Conservation (phyloP, 2,113 vertebrate genomes). For the Leiothrix lutea region DNA sequence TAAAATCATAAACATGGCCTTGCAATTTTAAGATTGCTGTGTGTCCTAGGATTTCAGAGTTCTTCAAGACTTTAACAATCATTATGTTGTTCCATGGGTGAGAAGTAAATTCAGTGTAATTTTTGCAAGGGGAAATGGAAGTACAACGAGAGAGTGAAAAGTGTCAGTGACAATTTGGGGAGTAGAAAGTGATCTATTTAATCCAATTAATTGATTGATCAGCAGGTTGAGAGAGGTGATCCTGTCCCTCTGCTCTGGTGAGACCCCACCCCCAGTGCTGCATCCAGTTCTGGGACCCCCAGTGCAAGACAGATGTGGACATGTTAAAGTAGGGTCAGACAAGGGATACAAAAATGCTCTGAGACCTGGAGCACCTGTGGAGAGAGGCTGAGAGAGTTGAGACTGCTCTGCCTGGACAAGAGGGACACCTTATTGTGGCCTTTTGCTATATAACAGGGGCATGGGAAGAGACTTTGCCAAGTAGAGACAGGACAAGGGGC, state of each 20-base stretch:
- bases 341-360: accelerated
- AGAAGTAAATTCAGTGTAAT: background rate
- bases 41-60: background rate
- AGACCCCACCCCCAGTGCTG: background rate
- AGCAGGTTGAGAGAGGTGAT: background rate
- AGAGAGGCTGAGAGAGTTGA: background rate
- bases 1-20: background rate
- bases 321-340: accelerated
- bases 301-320: background rate
- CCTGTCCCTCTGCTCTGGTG: background rate
- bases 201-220: background rate
- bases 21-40: background rate
- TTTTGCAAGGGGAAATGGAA: background rate
- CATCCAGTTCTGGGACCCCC: background rate
- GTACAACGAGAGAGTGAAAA: background rate
- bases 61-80: background rate
- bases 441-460: background rate
- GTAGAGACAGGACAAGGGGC: background rate
- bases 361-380: background rate
- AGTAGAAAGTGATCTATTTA: background rate
- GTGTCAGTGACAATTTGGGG: background rate
- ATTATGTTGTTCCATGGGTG: background rate
- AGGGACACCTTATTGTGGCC: background rate
- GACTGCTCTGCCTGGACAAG: background rate
- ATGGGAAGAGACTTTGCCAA: background rate